Evolutionary conservation across 1,140 invertebrate species (phyloP).

Genomic region (Psix sp.): DNA sequence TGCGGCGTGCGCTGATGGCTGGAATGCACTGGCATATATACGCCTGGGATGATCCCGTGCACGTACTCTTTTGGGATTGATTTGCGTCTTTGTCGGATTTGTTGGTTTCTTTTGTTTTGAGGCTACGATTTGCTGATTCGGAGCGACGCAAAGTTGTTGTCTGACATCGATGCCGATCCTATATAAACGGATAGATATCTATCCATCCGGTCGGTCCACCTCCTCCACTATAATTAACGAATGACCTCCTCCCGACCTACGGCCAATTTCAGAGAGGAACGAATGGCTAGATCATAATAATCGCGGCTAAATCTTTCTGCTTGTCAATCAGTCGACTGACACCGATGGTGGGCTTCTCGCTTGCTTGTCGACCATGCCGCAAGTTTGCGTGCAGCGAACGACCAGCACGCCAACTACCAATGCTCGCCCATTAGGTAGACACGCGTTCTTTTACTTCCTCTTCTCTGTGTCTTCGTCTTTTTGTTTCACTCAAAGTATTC

Average conservation of each 20-base stretch:
- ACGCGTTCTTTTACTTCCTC: slow-evolving; percentile 68
- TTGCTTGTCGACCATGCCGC: slow-evolving; percentile 43
- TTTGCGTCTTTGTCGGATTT: slow-evolving; percentile 58
- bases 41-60: slow-evolving; percentile 27
- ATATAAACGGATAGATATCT: slow-evolving; percentile 76
- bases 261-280: slow-evolving; percentile 71
- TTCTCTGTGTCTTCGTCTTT: slow-evolving; percentile 45
- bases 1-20: slow-evolving; percentile 51
- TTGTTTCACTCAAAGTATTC: slow-evolving; percentile 42
- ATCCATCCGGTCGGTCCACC: slow-evolving; percentile 56
- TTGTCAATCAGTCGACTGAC: slow-evolving; percentile 76
- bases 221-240: slow-evolving; percentile 74
- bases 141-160: slow-evolving; percentile 31
- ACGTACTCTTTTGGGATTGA: slow-evolving; percentile 46
- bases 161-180: slow-evolving; percentile 63
- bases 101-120: slow-evolving; percentile 61
- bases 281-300: slow-evolving; percentile 75
- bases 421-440: slow-evolving; percentile 70
- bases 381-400: slow-evolving; percentile 67
- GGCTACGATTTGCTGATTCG: slow-evolving; percentile 55
- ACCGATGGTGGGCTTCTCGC: slow-evolving; percentile 64
- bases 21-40: slow-evolving; percentile 35
- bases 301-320: slow-evolving; percentile 75
- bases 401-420: slow-evolving; percentile 68
- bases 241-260: slow-evolving; percentile 71